These are phyloP conservation scores for Darevskia mixta DNA, from an alignment of 2,797 vertebrate genomes.

Conservation along the genomic window DNA sequence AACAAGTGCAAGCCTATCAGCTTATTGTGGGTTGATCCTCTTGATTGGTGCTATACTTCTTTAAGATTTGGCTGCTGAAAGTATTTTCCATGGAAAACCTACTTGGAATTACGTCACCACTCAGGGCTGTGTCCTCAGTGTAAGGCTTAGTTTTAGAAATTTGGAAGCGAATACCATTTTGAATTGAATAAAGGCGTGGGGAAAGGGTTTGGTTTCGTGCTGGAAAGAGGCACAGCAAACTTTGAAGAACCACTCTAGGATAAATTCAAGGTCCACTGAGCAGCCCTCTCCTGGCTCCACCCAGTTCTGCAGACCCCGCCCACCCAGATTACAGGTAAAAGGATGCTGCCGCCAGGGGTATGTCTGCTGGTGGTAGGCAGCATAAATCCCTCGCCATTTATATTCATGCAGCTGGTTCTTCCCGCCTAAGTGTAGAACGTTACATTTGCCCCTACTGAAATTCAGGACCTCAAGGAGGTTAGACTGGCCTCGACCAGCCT, in stretches of 20 bases:
- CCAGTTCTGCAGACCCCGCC: no score
- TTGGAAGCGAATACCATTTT: neutral
- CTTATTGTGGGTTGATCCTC: neutral
- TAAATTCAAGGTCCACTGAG: neutral
- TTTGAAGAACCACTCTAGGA: neutral
- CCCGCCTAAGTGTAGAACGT: no score
- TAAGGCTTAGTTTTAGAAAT: neutral
- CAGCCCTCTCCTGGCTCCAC: neutral
- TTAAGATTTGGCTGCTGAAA: constrained; percentile 15
- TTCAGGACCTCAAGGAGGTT: no score
- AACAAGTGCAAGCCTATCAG: neutral
- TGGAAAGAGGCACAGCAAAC: neutral
- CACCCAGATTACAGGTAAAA: no score
- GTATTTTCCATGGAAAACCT: constrained; percentile 15
- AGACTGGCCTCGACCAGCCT: no score
- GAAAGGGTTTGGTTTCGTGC: neutral
- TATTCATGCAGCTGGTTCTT: no score
- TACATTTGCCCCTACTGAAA: no score
- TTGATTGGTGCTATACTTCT: neutral
- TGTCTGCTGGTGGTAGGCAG: no score
- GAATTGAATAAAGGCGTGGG: neutral
- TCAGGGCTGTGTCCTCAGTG: neutral
- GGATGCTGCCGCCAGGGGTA: no score
- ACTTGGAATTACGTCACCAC: constrained; percentile 12
- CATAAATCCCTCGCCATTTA: no score